Conservation (phyloP, 2,888 invertebrate genomes). For the Micoletzkya japonica region DNA sequence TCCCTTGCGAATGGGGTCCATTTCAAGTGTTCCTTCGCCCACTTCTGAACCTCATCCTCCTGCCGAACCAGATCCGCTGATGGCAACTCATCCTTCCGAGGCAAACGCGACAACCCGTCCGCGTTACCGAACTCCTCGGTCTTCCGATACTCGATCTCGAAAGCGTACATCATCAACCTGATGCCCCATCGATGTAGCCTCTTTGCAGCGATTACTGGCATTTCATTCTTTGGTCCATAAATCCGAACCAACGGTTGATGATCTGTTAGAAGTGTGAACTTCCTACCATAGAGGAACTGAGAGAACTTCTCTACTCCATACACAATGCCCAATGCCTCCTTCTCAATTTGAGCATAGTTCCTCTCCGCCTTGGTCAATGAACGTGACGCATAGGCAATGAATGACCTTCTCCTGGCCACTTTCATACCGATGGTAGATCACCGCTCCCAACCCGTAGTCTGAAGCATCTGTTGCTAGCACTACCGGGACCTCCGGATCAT, state of each 20-base stretch:
- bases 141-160: constrained; percentile 64
- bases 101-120: constrained; percentile 62
- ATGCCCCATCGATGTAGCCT: constrained; percentile 67
- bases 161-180: constrained; percentile 63
- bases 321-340: constrained; percentile 64
- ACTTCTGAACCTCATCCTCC: background rate
- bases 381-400: constrained; percentile 48
- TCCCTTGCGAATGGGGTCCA: background rate
- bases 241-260: constrained; percentile 67
- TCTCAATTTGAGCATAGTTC: constrained; percentile 65
- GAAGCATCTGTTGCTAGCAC: constrained; percentile 42
- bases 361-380: constrained; percentile 56
- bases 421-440: constrained; percentile 48
- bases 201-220: constrained; percentile 31
- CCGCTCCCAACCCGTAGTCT: constrained; percentile 41
- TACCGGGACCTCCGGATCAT: constrained; percentile 31
- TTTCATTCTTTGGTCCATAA: constrained; percentile 34
- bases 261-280: constrained; percentile 65
- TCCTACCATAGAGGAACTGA: constrained; percentile 64
- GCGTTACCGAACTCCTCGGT: constrained; percentile 65
- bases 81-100: constrained; percentile 1
- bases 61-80: background rate
- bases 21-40: background rate
- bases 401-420: constrained; percentile 41
- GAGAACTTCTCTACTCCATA: constrained; percentile 65